These are phyloP conservation scores for Thermophis baileyi DNA, from an alignment of 2,113 vertebrate species.

Conservation along the genomic window DNA sequence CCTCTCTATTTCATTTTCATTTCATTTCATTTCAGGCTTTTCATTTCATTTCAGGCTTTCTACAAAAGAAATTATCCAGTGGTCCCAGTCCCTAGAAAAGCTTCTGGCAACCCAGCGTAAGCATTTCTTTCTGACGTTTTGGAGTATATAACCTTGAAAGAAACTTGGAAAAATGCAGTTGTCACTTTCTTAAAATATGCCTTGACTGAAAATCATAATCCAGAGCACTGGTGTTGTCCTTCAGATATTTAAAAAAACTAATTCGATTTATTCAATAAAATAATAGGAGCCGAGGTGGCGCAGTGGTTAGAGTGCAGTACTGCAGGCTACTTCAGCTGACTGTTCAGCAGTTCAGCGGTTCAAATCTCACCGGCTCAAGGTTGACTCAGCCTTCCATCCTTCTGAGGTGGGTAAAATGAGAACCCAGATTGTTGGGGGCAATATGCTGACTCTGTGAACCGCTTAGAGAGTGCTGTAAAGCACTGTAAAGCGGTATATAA, in stretches of 20 bases:
- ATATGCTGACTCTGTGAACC: no score
- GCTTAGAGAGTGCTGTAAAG: no score
- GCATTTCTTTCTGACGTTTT: constrained; percentile 16
- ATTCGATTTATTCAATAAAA: background rate
- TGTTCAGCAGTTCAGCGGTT: no score
- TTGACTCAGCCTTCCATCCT: no score
- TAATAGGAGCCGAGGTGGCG: no score
- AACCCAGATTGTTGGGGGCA: no score
- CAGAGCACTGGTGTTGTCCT: background rate
- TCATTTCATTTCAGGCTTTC: constrained; percentile 67
- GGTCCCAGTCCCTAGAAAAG: constrained; percentile 77
- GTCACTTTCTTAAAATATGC: background rate
- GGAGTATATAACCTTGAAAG: background rate
- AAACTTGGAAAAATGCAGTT: background rate
- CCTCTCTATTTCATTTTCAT: background rate
- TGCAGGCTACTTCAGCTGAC: no score
- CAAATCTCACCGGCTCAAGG: no score
- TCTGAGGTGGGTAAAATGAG: no score
- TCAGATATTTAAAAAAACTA: background rate
- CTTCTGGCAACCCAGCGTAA: constrained; percentile 73
- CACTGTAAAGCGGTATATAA: no score
- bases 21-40: constrained; percentile 65
- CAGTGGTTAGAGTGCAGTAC: no score
- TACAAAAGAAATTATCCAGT: constrained; percentile 71
- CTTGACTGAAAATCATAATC: background rate